Evolutionary conservation across 2,113 vertebrate genomes (phyloP).

Genomic region (Petaurus breviceps): DNA sequence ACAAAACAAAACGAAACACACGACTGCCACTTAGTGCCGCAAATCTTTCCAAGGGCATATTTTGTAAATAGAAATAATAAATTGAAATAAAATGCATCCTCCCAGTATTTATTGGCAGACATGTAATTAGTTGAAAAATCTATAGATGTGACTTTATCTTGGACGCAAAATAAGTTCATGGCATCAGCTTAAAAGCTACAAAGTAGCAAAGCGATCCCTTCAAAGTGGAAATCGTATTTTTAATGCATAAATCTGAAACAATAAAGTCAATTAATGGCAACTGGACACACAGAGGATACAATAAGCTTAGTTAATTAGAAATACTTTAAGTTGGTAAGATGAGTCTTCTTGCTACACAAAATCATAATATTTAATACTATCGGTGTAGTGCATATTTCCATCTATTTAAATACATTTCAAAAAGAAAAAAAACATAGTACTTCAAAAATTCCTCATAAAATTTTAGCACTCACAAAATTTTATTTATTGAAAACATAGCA

Average conservation of each 20-base stretch:
- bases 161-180: constrained; percentile 75
- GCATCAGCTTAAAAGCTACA: constrained; percentile 75
- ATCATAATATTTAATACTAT: constrained; percentile 8
- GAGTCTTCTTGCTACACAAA: neutral
- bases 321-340: neutral
- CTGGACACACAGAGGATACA: constrained; percentile 31
- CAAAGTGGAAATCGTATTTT: constrained; percentile 71
- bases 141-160: constrained; percentile 74
- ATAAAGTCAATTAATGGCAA: constrained; percentile 61
- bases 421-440: neutral
- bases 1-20: neutral
- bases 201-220: constrained; percentile 67
- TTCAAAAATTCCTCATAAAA: neutral
- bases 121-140: constrained; percentile 80
- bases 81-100: constrained; percentile 80
- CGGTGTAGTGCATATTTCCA: neutral
- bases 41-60: constrained; percentile 67
- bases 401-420: neutral
- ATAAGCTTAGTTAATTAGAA: constrained; percentile 59
- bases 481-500: neutral
- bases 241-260: constrained; percentile 74
- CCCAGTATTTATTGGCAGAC: constrained; percentile 76
- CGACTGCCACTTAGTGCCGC: constrained; percentile 71
- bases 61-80: constrained; percentile 81
- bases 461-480: neutral